These are phyloP conservation scores for Paralvinella palmiformis DNA, from an alignment of 1,140 invertebrate species.

Conservation along the genomic window DNA sequence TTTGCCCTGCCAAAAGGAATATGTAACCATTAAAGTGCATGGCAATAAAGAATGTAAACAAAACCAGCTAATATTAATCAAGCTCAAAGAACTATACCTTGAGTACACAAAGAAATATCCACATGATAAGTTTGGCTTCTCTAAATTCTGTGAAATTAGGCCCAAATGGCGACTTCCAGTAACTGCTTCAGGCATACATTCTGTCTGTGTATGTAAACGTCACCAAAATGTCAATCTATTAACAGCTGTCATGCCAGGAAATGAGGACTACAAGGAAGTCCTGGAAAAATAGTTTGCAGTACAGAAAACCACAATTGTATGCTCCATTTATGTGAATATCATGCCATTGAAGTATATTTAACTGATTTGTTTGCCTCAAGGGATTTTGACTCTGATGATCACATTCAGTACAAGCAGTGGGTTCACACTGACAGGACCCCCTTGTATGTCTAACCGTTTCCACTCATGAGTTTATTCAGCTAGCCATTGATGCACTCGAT, in stretches of 20 bases:
- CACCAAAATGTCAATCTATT: background rate
- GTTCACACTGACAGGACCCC: too few species aligned
- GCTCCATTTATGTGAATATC: too few species aligned
- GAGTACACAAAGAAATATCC: background rate
- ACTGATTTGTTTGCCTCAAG: too few species aligned
- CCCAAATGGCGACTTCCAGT: background rate
- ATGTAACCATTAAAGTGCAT: background rate
- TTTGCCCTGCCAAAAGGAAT: background rate
- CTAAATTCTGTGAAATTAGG: background rate
- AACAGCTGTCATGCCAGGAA: background rate
- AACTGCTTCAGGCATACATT: background rate
- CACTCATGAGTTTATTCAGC: too few species aligned
- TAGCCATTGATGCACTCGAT: too few species aligned
- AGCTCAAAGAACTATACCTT: background rate
- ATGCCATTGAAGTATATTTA: too few species aligned
- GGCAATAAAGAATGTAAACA: background rate
- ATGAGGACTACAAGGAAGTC: too few species aligned
- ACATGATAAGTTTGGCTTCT: conserved; percentile 4
- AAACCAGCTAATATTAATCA: background rate
- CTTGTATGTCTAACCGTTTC: too few species aligned
- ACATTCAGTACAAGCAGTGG: too few species aligned
- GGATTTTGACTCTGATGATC: too few species aligned
- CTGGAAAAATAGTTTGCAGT: too few species aligned
- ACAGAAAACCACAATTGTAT: too few species aligned
- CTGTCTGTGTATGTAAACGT: background rate